Conservation (phyloP, 2,797 vertebrate species). For the Rhadinocentrus ornatus region DNA sequence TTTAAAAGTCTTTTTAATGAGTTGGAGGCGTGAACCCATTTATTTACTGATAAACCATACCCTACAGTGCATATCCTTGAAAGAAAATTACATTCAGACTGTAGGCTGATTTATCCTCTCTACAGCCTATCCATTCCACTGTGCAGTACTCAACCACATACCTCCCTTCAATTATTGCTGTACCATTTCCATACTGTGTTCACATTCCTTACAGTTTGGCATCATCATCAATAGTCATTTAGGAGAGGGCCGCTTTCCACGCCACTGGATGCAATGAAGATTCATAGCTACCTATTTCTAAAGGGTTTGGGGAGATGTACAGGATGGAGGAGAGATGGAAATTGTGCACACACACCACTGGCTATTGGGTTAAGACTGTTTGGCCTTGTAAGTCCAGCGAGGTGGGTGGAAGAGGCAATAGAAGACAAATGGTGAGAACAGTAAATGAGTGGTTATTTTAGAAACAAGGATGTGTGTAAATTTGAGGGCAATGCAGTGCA, state of each 20-base stretch:
- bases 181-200: slow-evolving; percentile 75
- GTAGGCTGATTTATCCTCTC: slow-evolving; percentile 45
- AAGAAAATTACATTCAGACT: slow-evolving; percentile 52
- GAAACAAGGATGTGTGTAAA: slow-evolving; percentile 39
- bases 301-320: slow-evolving; percentile 54
- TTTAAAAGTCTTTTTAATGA: slow-evolving; percentile 21
- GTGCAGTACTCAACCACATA: slow-evolving; percentile 16
- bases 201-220: slow-evolving; percentile 76
- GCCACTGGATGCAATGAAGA: slow-evolving; percentile 82
- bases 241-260: slow-evolving; percentile 76
- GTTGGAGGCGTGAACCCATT: slow-evolving; percentile 21
- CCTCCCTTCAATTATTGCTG: slow-evolving; percentile 36
- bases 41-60: slow-evolving; percentile 33
- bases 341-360: slow-evolving; percentile 70
- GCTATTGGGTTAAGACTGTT: slow-evolving; percentile 60
- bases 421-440: slow-evolving; percentile 73
- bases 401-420: slow-evolving; percentile 37
- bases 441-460: slow-evolving; percentile 65
- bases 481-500: slow-evolving; percentile 41
- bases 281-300: slow-evolving; percentile 83
- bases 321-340: slow-evolving; percentile 58
- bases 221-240: slow-evolving; percentile 87
- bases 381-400: slow-evolving; percentile 76
- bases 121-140: slow-evolving; percentile 26
- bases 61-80: slow-evolving; percentile 8